These are phyloP conservation scores for Timandra comae DNA, from an alignment of 2,888 invertebrate genomes.

Conservation along the genomic window DNA sequence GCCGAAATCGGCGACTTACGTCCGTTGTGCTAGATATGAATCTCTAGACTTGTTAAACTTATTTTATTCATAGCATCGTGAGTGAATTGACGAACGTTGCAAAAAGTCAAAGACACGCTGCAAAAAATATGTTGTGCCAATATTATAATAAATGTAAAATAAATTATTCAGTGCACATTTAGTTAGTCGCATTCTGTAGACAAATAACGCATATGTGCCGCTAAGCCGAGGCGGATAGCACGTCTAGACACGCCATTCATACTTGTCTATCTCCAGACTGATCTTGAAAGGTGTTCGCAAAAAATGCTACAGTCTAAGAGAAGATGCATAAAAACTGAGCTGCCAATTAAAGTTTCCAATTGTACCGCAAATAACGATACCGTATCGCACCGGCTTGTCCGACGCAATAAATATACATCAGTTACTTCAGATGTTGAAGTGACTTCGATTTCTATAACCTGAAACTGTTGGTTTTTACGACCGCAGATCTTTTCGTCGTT, in stretches of 20 bases:
- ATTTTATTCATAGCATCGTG: conserved; percentile 43
- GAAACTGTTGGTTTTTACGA: no score
- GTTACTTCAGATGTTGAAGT: no score
- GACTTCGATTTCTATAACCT: no score
- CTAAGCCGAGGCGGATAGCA: conserved; percentile 46
- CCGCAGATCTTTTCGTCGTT: no score
- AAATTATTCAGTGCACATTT: conserved; percentile 53
- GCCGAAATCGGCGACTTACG: conserved; percentile 7
- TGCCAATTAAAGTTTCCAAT: conserved; percentile 41
- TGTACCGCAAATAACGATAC: conserved; percentile 17
- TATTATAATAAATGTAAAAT: no score
- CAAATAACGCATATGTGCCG: conserved; percentile 38
- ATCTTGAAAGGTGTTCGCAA: conserved; percentile 43
- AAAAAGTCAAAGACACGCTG: conserved; percentile 35
- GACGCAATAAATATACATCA: conserved; percentile 1
- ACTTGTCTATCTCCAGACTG: conserved; percentile 52
- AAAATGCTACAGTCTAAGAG: conserved; percentile 40
- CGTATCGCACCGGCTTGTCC: no score
- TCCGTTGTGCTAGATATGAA: conserved; percentile 34
- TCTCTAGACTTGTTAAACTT: conserved; percentile 44
- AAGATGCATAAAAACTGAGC: conserved; percentile 36
- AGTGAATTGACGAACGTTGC: conserved; percentile 25
- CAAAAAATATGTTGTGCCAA: conserved; percentile 37
- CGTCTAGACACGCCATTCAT: conserved; percentile 58
- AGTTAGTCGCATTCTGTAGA: conserved; percentile 31